phyloP scores from a whole-genome alignment of 2,888 invertebrate species.

The Drosophila mayaguana region DNA sequence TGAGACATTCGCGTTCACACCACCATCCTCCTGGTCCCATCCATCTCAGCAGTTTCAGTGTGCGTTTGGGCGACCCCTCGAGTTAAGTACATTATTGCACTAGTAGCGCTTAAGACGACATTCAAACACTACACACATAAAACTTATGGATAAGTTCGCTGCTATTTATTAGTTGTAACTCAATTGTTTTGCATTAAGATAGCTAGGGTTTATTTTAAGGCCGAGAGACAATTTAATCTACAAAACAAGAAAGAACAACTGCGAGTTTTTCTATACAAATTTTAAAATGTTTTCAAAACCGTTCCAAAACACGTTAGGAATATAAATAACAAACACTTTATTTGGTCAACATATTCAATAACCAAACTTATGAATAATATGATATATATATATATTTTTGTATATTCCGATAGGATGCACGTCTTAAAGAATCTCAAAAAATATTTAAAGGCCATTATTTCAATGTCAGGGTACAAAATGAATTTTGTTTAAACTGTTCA shows the following conservation, averaged over 20 bases:
- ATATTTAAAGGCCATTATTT: conserved; percentile 33
- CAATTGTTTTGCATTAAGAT: conserved; percentile 71
- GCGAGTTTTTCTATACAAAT: conserved; percentile 39
- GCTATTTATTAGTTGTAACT: conserved; percentile 71
- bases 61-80: conserved; percentile 59
- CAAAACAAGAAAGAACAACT: conserved; percentile 23
- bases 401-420: conserved; percentile 62
- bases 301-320: conserved; percentile 53
- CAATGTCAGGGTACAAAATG: conserved; percentile 16
- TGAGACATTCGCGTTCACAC: conserved; percentile 74
- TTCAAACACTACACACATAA: conserved; percentile 62
- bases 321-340: conserved; percentile 28
- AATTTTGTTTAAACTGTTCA: conserved; percentile 28
- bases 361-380: conserved; percentile 46
- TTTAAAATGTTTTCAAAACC: conserved; percentile 42
- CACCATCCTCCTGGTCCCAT: conserved; percentile 16
- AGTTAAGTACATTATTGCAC: conserved; percentile 74
- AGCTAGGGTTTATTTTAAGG: conserved; percentile 62
- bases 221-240: conserved; percentile 38
- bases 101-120: conserved; percentile 73
- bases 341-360: conserved; percentile 54
- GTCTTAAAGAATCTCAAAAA: conserved; percentile 83
- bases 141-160: conserved; percentile 65
- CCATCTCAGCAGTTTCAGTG: conserved; percentile 53
- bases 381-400: conserved; percentile 51